Evolutionary conservation across 53 echinoderm and acorn worm genomes (phyloP).

Genomic region (Antedon mediterranea): DNA sequence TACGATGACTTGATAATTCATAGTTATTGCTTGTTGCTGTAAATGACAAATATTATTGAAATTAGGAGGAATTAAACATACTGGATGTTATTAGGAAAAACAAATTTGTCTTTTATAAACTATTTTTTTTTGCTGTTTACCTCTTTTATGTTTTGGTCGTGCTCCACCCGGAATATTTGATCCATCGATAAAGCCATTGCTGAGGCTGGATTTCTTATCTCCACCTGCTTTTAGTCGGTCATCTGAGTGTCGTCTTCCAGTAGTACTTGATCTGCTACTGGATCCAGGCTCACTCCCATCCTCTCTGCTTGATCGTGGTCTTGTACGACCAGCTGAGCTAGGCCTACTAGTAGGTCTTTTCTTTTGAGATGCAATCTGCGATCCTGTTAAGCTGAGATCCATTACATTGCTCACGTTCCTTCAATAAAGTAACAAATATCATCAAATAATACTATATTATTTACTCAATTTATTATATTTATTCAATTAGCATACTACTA

Average conservation of each 20-base stretch:
- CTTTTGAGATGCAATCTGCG: slow-evolving; percentile 64
- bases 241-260: slow-evolving; percentile 22
- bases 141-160: slow-evolving; percentile 36
- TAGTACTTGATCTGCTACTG: slow-evolving; percentile 28
- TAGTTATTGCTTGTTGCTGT: slow-evolving; percentile 36
- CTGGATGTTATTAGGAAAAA: no score
- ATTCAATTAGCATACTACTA: no score
- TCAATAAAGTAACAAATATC: neutral
- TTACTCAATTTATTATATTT: no score
- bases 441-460: no score
- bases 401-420: slow-evolving; percentile 13
- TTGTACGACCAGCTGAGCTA: neutral
- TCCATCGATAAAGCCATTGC: neutral
- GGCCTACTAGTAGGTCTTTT: slow-evolving; percentile 21
- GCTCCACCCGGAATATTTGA: neutral
- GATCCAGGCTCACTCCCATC: slow-evolving; percentile 9
- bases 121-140: slow-evolving; percentile 10
- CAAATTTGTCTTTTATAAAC: no score
- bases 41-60: neutral
- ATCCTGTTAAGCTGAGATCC: slow-evolving; percentile 78
- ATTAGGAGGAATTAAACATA: neutral
- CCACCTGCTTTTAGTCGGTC: neutral
- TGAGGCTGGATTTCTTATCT: neutral
- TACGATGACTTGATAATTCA: slow-evolving; percentile 40
- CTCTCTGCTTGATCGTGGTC: slow-evolving; percentile 11